These are phyloP conservation scores for Leptinotarsa peninsularis DNA, from an alignment of 2,888 invertebrate genomes.

Conservation along the genomic window DNA sequence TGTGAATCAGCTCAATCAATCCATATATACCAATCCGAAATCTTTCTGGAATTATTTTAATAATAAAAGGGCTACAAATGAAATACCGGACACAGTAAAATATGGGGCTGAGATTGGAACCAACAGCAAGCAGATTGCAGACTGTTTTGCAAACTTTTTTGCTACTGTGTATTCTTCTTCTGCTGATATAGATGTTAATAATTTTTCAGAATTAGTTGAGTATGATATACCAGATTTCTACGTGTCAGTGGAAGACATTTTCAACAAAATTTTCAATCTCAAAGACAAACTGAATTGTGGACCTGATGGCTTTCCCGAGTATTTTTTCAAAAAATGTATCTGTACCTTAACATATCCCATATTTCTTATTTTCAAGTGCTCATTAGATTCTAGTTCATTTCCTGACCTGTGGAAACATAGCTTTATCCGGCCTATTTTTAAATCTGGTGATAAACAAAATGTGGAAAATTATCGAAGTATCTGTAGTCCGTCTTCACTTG, in stretches of 20 bases:
- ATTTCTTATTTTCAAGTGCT: neutral
- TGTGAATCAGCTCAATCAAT: neutral
- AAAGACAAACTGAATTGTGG: too few relatives aligned
- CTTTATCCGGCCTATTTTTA: too few relatives aligned
- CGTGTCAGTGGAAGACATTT: too few relatives aligned
- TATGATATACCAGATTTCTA: neutral
- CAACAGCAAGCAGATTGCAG: neutral
- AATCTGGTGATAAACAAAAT: too few relatives aligned
- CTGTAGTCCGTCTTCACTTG: neutral
- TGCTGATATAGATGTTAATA: too few relatives aligned
- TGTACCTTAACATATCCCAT: too few relatives aligned
- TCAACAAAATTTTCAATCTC: too few relatives aligned
- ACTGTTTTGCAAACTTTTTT: slow-evolving; percentile 4
- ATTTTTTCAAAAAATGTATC: too few relatives aligned
- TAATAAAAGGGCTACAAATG: neutral
- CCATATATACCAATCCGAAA: neutral
- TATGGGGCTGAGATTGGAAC: neutral
- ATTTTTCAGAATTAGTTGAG: neutral
- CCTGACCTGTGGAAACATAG: too few relatives aligned
- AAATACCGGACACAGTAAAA: neutral
- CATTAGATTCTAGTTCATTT: neutral
- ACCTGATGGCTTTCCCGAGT: too few relatives aligned
- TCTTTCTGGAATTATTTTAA: slow-evolving; percentile 1
- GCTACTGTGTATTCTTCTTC: neutral
- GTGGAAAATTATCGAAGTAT: too few relatives aligned